Evolutionary conservation across 2,888 invertebrate genomes (phyloP).

Genomic region (Anorthoa munda): DNA sequence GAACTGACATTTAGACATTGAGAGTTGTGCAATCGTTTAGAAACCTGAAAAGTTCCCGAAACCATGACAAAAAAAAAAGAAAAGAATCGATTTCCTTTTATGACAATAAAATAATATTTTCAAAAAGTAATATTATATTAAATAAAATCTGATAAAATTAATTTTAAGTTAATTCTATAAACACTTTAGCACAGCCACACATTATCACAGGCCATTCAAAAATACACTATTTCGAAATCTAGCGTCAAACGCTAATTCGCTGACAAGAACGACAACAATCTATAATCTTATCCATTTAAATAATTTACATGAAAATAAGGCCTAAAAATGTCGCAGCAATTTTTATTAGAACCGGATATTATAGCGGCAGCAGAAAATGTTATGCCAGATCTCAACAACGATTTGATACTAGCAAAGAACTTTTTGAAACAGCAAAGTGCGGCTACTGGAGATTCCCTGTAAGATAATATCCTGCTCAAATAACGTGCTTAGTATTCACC

Average conservation of each 20-base stretch:
- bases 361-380: slow-evolving; percentile 87
- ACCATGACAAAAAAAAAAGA: neutral
- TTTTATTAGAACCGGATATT: slow-evolving; percentile 85
- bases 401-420: slow-evolving; percentile 91
- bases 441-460: slow-evolving; percentile 92
- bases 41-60: neutral
- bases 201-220: neutral
- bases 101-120: too few species aligned
- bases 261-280: slow-evolving; percentile 5
- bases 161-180: neutral
- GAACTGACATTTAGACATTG: neutral
- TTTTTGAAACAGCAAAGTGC: slow-evolving; percentile 92
- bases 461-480: slow-evolving; percentile 69
- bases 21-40: neutral
- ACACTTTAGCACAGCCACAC: neutral
- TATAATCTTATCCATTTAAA: neutral
- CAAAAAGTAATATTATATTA: too few species aligned
- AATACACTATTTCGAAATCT: neutral
- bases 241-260: slow-evolving; percentile 21
- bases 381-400: slow-evolving; percentile 89
- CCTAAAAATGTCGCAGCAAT: slow-evolving; percentile 81
- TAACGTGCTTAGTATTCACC: neutral
- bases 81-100: neutral
- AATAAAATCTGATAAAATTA: neutral
- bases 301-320: slow-evolving; percentile 36